Conservation (phyloP, 2,797 vertebrate species). For the Bradypodion ventrale region DNA sequence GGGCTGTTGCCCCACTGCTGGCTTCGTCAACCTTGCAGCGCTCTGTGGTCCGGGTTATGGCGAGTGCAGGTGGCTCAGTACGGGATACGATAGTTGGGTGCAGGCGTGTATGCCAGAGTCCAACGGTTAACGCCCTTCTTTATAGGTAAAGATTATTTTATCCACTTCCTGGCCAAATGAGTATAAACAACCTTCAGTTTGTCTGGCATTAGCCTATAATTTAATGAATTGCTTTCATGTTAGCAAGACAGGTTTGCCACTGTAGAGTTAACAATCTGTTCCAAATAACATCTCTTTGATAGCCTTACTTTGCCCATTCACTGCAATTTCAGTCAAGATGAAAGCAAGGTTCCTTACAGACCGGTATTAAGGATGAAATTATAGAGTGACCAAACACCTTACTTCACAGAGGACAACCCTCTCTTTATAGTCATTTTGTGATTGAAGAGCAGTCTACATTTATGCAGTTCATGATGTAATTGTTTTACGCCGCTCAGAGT, state of each 20-base stretch:
- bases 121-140: too few species aligned
- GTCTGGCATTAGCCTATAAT: conserved; percentile 1
- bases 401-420: background rate
- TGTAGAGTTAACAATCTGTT: conserved; percentile 5
- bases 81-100: too few species aligned
- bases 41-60: too few species aligned
- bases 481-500: too few species aligned
- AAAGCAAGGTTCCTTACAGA: background rate
- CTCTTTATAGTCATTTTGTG: background rate
- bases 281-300: conserved; percentile 1
- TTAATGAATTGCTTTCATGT: background rate
- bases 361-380: background rate
- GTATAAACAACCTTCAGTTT: background rate
- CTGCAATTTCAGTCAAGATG: background rate
- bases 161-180: background rate
- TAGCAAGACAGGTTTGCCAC: background rate
- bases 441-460: background rate
- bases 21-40: too few species aligned
- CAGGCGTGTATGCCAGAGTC: too few species aligned
- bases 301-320: background rate
- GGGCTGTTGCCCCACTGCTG: too few species aligned
- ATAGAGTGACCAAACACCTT: background rate
- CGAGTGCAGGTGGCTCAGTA: too few species aligned
- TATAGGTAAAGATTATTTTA: too few species aligned
- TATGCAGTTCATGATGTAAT: too few species aligned